Conservation (phyloP, 2,797 vertebrate species). For the Galago senegalensis region DNA sequence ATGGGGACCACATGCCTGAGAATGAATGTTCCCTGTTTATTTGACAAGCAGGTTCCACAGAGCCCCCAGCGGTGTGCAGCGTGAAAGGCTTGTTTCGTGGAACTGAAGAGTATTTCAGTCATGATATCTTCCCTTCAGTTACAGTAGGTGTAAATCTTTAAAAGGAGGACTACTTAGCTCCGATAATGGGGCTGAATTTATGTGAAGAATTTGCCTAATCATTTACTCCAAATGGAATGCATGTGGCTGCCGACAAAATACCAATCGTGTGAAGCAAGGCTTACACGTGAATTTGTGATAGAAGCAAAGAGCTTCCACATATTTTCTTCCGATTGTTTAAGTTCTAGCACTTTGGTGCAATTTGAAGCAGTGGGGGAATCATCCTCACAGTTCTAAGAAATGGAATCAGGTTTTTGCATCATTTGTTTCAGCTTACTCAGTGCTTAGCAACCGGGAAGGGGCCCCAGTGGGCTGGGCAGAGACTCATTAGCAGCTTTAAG, state of each 20-base stretch:
- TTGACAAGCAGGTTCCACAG: constrained; percentile 64
- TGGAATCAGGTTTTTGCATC: constrained; percentile 2
- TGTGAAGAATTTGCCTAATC: not conserved
- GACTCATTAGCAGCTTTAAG: constrained; percentile 52
- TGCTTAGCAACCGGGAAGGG: constrained; percentile 17
- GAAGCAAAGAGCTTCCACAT: not conserved
- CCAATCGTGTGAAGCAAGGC: not conserved
- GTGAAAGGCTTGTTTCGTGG: constrained; percentile 1
- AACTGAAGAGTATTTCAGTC: not conserved
- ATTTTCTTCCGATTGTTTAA: not conserved
- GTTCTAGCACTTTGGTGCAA: not conserved
- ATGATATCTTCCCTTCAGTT: not conserved
- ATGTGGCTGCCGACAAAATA: not conserved
- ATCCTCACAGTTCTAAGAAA: constrained; percentile 14
- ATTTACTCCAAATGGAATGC: constrained; percentile 27
- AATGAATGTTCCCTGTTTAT: constrained; percentile 63
- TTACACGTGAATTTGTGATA: not conserved
- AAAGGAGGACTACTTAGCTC: not conserved
- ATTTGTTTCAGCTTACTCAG: constrained; percentile 25
- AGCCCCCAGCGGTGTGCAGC: not conserved
- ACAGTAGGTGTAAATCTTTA: constrained; percentile 1
- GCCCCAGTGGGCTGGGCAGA: not conserved
- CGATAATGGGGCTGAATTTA: not conserved
- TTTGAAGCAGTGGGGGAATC: not conserved
- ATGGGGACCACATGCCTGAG: constrained; percentile 58